These are phyloP conservation scores for Propithecus deckenii DNA, from an alignment of 2,797 vertebrate genomes.

Conservation along the genomic window DNA sequence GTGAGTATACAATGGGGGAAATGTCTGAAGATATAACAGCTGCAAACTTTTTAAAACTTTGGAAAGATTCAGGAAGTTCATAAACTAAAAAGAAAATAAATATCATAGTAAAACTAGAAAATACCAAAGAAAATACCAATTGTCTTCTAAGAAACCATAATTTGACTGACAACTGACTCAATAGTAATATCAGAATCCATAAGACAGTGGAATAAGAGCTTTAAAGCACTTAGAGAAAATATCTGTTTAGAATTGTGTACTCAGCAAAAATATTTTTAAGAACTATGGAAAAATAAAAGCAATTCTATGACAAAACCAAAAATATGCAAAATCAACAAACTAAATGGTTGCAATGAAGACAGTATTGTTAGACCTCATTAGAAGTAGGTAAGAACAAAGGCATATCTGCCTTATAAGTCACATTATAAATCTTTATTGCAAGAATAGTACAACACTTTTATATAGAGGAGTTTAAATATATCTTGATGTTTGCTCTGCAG, in stretches of 20 bases:
- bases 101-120: background rate
- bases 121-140: background rate
- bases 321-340: background rate
- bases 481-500: background rate
- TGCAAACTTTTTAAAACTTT: background rate
- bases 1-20: background rate
- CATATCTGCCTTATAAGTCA: background rate
- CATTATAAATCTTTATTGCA: background rate
- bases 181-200: background rate
- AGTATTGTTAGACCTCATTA: background rate
- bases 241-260: background rate
- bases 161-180: background rate
- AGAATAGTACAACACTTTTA: background rate
- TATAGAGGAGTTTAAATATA: background rate
- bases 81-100: background rate
- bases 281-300: background rate
- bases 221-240: background rate
- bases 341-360: background rate
- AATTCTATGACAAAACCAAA: background rate
- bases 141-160: background rate
- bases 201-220: background rate
- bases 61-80: background rate
- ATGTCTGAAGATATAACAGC: background rate
- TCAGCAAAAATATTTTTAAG: background rate
- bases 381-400: background rate